Evolutionary conservation across 2,888 invertebrate species (phyloP), one percentile per base, ranked within the genome.

Genomic region (Diploptera punctata): DNA sequence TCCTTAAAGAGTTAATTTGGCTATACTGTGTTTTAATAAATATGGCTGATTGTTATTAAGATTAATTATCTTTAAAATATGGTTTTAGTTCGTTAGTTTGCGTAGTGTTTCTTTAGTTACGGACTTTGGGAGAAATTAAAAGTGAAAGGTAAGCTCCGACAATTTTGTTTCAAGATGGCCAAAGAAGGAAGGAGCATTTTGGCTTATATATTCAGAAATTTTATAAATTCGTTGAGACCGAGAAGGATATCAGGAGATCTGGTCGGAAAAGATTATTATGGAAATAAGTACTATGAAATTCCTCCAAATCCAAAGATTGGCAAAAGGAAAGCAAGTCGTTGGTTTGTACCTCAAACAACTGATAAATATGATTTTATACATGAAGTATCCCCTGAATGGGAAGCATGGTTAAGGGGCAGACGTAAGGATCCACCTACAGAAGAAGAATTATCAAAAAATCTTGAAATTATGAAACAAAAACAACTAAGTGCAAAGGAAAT

Each of bases 311-410:
- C 90, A 0, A 84, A 88, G 67, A 79, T 83, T 62, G 91, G 91
- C 0, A 91, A 90, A 81, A 86, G 90, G 61, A 90, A 86, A 76
- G 80, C 90, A 0, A 85, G 87, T 0, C 84, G 95, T 67, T 94
- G 91, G 90, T 95, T 93, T 82, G 89, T 88, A 75, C 93, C 94
- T 0, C 21, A 57, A n/a, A 3, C 13, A n/a, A 84, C 85, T 57
- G 87, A 88, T 19, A 85, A 86, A 52, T 87, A 90, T 73, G 81
- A 86, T 26, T 92, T 92, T 77, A 87, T 91, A 75, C 89, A 91
- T 79, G 92, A 93, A 78, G 80, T 93, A 77, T 93, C 95, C 0
- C 88, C 93, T 0, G 95, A 95, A 83, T 96, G 96, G 96, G 93
- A 94, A 80, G 86, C 95, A 7, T 96, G 95, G 95, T 83, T 96